phyloP scores from a whole-genome alignment of 2,888 invertebrate genomes.

The Zhuqinia jingwanae region DNA sequence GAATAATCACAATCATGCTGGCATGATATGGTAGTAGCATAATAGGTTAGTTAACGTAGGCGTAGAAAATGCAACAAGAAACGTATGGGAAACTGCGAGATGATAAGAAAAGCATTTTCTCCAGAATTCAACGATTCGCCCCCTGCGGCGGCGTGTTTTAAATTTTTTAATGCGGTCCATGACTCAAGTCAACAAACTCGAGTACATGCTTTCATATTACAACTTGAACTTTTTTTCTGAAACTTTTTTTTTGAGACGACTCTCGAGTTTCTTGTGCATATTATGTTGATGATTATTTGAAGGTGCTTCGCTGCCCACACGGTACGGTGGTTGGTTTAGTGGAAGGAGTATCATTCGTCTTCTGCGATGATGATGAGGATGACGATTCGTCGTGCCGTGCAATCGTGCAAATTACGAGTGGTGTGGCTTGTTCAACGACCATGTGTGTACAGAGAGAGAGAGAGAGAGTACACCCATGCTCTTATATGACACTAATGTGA shows the following conservation, averaged over 20 bases:
- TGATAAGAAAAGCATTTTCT: constrained; percentile 66
- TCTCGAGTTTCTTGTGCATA: constrained; percentile 5
- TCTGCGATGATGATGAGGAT: constrained; percentile 3
- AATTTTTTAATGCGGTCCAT: constrained; percentile 71
- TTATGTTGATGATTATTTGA: constrained; percentile 10
- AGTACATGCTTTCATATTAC: constrained; percentile 37
- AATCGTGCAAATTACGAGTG: constrained; percentile 65
- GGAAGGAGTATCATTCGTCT: constrained; percentile 50
- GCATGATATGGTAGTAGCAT: constrained; percentile 41
- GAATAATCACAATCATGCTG: not conserved
- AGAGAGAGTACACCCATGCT: constrained; percentile 9
- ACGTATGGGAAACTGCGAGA: constrained; percentile 63
- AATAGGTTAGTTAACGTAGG: constrained; percentile 44
- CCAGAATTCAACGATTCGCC: constrained; percentile 66
- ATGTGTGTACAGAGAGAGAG: too few species aligned
- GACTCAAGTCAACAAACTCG: constrained; percentile 71
- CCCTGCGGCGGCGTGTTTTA: constrained; percentile 63
- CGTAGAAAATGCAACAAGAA: constrained; percentile 53
- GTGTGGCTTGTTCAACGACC: constrained; percentile 34
- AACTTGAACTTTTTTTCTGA: constrained; percentile 39
- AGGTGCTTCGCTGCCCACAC: constrained; percentile 65
- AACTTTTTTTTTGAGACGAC: constrained; percentile 35
- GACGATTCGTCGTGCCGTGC: constrained; percentile 54
- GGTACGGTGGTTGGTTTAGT: constrained; percentile 55
- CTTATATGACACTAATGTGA: constrained; percentile 32